phyloP scores from a whole-genome alignment of 2,113 vertebrate species.

The Ciconia stormi region DNA sequence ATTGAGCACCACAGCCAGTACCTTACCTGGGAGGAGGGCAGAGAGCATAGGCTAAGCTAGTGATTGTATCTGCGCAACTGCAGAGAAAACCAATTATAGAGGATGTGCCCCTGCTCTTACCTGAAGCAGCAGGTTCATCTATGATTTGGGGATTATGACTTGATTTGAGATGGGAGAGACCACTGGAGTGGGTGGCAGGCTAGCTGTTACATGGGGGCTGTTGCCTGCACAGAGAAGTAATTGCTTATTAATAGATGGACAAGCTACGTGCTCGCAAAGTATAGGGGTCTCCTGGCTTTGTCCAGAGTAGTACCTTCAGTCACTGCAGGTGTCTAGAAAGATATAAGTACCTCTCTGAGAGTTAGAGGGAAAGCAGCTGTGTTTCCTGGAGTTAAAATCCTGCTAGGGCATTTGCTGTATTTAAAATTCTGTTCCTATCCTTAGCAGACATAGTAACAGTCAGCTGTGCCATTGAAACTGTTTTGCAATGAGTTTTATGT shows the following conservation, averaged over 20 bases:
- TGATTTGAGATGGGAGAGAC: not conserved
- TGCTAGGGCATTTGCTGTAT: not conserved
- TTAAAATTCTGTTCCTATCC: not conserved
- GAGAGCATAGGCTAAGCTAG: not conserved
- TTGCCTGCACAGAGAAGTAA: not conserved
- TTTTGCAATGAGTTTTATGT: not conserved
- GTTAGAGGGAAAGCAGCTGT: not conserved
- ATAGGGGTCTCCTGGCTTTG: not conserved
- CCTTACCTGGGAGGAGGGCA: not conserved
- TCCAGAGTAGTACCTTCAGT: not conserved
- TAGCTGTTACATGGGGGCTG: not conserved
- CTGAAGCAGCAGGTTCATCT: not conserved
- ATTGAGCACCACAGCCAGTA: not conserved
- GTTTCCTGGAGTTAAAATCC: not conserved
- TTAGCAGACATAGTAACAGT: not conserved
- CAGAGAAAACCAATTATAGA: not conserved
- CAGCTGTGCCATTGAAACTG: not conserved
- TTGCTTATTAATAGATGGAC: not conserved
- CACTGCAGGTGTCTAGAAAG: not conserved
- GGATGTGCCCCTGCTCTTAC: not conserved
- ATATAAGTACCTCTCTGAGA: not conserved
- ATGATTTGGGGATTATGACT: not conserved
- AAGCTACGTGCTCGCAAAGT: fast-evolving
- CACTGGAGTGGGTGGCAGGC: not conserved
- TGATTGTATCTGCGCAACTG: not conserved